Evolutionary conservation across 92 coral and sea anemone genomes (phyloP).

Genomic region (Epizoanthus rinbou): DNA sequence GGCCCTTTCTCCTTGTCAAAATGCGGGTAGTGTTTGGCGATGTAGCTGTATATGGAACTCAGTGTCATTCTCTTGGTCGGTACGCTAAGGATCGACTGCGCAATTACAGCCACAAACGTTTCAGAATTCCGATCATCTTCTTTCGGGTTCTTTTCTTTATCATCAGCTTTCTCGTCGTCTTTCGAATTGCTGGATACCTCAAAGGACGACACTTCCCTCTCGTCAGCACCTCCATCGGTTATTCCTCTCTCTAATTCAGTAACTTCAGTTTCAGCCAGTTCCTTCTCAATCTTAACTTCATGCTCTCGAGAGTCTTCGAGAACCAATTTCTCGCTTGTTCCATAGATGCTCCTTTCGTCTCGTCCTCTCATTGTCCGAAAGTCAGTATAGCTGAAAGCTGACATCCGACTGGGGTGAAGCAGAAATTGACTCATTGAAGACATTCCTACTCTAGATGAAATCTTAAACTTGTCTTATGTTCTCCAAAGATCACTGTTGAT

Average conservation of each 20-base stretch:
- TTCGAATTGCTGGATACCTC: constrained; percentile 28
- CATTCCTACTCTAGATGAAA: constrained; percentile 25
- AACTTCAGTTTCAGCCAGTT: not conserved
- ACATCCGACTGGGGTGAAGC: constrained; percentile 61
- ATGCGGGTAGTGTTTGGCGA: constrained; percentile 91
- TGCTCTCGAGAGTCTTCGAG: constrained; percentile 18
- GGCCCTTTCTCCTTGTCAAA: constrained; percentile 98
- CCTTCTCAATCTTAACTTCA: constrained; percentile 18
- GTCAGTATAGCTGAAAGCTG: constrained; percentile 66
- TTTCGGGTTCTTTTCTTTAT: constrained; percentile 58
- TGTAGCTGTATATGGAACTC: constrained; percentile 95
- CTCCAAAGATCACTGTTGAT: not conserved
- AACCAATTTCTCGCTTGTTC: constrained; percentile 2
- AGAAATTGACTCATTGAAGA: constrained; percentile 66
- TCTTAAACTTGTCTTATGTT: not conserved
- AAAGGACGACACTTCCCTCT: constrained; percentile 36
- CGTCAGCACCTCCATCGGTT: constrained; percentile 26
- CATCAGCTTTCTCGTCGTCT: constrained; percentile 50
- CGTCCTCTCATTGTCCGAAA: constrained; percentile 57
- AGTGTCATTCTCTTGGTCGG: constrained; percentile 98
- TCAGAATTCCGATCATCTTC: constrained; percentile 90
- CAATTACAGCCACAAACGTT: constrained; percentile 97
- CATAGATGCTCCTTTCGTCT: constrained; percentile 45
- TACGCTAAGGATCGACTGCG: constrained; percentile 92
- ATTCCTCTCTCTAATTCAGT: constrained; percentile 28